Percentiles rank a stretch among this genome's conserved stretches.
phyloP scores from a whole-genome alignment of 2,888 invertebrate genomes.

The Orthosia gracilis region DNA sequence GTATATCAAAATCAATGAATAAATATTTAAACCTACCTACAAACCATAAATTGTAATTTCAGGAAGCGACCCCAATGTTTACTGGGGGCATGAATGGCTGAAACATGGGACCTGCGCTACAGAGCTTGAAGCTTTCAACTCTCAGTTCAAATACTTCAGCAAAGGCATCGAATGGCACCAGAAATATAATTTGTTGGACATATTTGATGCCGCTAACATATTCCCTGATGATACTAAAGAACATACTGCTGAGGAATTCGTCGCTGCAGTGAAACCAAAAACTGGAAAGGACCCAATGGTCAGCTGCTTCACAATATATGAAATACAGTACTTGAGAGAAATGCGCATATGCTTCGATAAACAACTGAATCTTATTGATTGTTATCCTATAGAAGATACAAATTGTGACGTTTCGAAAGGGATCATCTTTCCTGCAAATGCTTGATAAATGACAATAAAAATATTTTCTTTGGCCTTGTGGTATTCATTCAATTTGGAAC shows the following conservation, averaged over 20 bases:
- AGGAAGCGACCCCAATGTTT: conserved; percentile 84
- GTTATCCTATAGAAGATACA: conserved; percentile 81
- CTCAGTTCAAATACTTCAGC: conserved; percentile 93
- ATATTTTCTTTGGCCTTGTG: no score
- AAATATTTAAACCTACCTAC: neutral
- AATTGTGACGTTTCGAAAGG: neutral
- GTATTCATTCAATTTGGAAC: no score
- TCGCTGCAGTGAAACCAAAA: conserved; percentile 83
- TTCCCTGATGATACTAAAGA: conserved; percentile 75
- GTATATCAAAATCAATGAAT: conserved; percentile 51
- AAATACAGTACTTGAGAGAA: conserved; percentile 92
- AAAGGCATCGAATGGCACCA: conserved; percentile 92
- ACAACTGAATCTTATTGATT: conserved; percentile 91
- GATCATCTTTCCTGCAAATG: conserved; percentile 18
- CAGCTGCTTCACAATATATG: conserved; percentile 91
- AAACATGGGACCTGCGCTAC: conserved; percentile 95
- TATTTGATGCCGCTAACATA: conserved; percentile 90
- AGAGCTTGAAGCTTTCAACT: conserved; percentile 87
- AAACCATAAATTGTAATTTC: conserved; percentile 48
- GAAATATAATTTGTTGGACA: conserved; percentile 90
- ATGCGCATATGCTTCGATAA: conserved; percentile 94
- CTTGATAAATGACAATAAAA: neutral
- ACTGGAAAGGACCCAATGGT: conserved; percentile 91
- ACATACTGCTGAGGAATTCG: conserved; percentile 54
- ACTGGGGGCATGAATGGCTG: conserved; percentile 95